These are phyloP conservation scores for Prionailurus viverrinus DNA, from an alignment of 2,113 vertebrate species.

Conservation along the genomic window DNA sequence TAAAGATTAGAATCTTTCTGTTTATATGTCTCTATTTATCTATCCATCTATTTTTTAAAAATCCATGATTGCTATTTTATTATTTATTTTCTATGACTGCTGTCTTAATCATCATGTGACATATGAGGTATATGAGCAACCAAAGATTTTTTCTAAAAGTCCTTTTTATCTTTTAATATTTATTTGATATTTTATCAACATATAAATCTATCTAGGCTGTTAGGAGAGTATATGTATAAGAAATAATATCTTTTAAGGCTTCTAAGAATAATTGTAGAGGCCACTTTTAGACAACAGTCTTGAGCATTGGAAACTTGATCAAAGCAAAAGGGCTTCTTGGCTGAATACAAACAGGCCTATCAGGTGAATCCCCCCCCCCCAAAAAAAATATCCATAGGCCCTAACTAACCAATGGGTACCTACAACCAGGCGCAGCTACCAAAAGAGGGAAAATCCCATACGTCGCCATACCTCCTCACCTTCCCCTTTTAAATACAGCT, in stretches of 20 bases:
- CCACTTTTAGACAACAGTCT: too few relatives aligned
- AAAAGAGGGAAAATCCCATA: too few relatives aligned
- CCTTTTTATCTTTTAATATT: not conserved
- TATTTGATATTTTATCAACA: not conserved
- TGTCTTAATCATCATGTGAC: not conserved
- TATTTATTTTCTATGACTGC: not conserved
- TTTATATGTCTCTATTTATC: not conserved
- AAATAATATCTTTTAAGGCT: not conserved
- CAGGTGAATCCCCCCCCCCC: too few relatives aligned
- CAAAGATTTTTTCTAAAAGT: not conserved
- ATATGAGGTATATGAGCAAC: not conserved
- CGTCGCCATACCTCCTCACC: too few relatives aligned
- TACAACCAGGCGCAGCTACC: too few relatives aligned
- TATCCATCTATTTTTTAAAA: not conserved
- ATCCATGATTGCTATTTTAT: not conserved
- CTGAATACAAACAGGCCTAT: too few relatives aligned
- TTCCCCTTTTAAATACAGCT: too few relatives aligned
- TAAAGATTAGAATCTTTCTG: not conserved
- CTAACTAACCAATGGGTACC: too few relatives aligned
- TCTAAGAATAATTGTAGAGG: not conserved
- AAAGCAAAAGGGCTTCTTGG: too few relatives aligned
- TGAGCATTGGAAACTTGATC: too few relatives aligned
- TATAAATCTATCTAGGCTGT: not conserved
- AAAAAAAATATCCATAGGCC: too few relatives aligned
- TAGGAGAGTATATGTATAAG: not conserved